Conservation (phyloP, 2,113 vertebrate genomes). For the Xenus cinereus region DNA sequence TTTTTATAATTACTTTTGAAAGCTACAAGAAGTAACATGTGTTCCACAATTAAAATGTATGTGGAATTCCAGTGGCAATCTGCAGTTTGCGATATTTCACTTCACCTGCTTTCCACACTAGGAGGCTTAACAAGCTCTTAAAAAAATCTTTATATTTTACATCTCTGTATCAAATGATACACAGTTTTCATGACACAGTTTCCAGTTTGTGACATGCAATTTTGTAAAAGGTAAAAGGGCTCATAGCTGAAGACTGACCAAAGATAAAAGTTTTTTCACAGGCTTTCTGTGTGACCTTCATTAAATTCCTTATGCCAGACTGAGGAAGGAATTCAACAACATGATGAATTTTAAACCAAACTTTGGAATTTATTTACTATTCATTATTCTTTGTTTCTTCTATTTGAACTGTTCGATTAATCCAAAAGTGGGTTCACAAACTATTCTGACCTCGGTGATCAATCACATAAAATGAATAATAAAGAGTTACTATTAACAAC, state of each 20-base stretch:
- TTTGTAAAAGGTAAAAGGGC: neutral
- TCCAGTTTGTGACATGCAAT: neutral
- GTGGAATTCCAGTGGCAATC: neutral
- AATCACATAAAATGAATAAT: neutral
- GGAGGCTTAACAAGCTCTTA: neutral
- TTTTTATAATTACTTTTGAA: neutral
- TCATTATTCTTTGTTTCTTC: constrained; percentile 4
- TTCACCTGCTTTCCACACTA: neutral
- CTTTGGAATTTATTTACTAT: neutral
- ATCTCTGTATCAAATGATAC: neutral
- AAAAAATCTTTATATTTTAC: neutral
- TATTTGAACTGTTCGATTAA: constrained; percentile 17
- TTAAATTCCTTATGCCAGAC: neutral
- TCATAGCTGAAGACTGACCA: neutral
- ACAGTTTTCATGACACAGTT: neutral
- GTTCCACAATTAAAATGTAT: neutral
- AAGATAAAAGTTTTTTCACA: neutral
- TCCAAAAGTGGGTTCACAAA: neutral
- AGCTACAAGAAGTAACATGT: neutral
- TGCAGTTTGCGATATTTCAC: neutral
- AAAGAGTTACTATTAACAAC: neutral
- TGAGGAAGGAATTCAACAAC: neutral
- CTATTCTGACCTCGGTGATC: neutral
- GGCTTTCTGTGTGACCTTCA: neutral
- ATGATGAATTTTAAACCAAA: neutral